Conservation (phyloP, 1,140 invertebrate species). For the Cydia amplana region DNA sequence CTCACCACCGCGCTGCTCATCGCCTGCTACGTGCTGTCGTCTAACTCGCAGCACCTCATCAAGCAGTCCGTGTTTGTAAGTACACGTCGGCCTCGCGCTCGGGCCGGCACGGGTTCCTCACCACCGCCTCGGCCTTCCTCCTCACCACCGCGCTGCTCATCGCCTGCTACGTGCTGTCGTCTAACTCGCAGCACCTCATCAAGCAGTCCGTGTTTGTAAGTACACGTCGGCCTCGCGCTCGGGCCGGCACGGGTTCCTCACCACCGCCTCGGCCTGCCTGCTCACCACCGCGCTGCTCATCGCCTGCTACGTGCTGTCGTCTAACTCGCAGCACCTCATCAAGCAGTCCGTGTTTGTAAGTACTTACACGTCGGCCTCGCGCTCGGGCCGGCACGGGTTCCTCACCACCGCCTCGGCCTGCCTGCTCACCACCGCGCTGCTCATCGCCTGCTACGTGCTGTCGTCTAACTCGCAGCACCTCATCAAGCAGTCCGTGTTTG, state of each 20-base stretch:
- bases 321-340: constrained; percentile 86
- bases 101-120: constrained; percentile 85
- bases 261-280: constrained; percentile 87
- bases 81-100: constrained; percentile 38
- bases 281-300: constrained; percentile 86
- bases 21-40: constrained; percentile 87
- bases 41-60: constrained; percentile 86
- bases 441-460: constrained; percentile 87
- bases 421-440: constrained; percentile 81
- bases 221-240: constrained; percentile 77
- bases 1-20: constrained; percentile 86
- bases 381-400: constrained; percentile 83
- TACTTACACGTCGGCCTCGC: constrained; percentile 41
- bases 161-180: constrained; percentile 87
- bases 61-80: constrained; percentile 90
- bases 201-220: constrained; percentile 90
- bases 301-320: constrained; percentile 87
- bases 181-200: constrained; percentile 86
- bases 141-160: constrained; percentile 84
- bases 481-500: constrained; percentile 88
- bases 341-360: constrained; percentile 90
- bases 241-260: constrained; percentile 87
- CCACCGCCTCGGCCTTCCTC: constrained; percentile 77
- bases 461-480: constrained; percentile 87
- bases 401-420: constrained; percentile 81